A percentile compares a stretch with the other conserved stretches of the same genome.
Conservation (phyloP, 2,113 vertebrate genomes). For the Vicugna pacos region DNA sequence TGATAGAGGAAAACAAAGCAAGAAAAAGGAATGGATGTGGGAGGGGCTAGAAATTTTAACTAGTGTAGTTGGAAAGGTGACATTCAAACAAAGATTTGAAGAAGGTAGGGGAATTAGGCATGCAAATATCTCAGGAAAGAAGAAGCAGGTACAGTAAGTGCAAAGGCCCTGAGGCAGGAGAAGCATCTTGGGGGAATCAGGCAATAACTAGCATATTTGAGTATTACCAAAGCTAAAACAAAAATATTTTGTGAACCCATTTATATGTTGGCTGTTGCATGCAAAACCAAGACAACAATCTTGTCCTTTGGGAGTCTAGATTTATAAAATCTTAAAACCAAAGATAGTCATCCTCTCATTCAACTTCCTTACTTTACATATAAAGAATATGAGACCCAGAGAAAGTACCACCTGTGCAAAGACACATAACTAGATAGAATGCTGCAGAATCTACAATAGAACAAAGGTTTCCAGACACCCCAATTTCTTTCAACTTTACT, state of each 20-base stretch:
- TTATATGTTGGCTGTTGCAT: not conserved
- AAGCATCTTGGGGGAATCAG: not conserved
- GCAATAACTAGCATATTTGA: not conserved
- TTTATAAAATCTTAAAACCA: conserved; percentile 18
- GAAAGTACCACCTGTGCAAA: not conserved
- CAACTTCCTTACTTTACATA: not conserved
- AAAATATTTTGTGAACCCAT: not conserved
- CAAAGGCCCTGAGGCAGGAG: not conserved
- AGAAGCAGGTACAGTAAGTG: not conserved
- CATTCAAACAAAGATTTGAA: conserved; percentile 3
- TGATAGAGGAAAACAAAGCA: not conserved
- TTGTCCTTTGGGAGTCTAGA: conserved; percentile 14
- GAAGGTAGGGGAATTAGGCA: not conserved
- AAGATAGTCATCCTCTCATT: not conserved
- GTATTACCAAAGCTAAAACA: not conserved
- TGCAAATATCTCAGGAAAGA: not conserved
- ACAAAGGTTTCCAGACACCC: not conserved
- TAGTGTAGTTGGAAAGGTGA: not conserved
- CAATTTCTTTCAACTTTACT: conserved; percentile 60
- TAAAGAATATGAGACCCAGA: conserved; percentile 17
- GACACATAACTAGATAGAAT: not conserved
- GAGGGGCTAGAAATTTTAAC: not conserved
- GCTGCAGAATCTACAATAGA: not conserved
- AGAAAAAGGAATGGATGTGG: not conserved
- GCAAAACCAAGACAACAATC: conserved; percentile 11